phyloP scores from a whole-genome alignment of 2,797 vertebrate genomes.

The Microctenopoma lineatum region DNA sequence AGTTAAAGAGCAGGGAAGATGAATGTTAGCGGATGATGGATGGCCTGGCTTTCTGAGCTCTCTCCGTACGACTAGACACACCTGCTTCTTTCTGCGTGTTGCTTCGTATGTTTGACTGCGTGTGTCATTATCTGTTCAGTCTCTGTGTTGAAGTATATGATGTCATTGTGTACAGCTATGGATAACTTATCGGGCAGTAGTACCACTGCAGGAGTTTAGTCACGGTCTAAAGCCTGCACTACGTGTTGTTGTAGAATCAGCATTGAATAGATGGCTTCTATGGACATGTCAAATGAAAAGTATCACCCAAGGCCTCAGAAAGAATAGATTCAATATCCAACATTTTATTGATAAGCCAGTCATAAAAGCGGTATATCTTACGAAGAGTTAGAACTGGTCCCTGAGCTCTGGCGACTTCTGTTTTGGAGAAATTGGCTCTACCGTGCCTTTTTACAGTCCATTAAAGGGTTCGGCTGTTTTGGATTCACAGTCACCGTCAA shows the following conservation, averaged over 20 bases:
- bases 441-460: constrained; percentile 23
- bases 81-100: constrained; percentile 31
- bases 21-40: constrained; percentile 48
- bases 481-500: constrained; percentile 16
- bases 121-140: background rate
- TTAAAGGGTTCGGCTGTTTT: constrained; percentile 24
- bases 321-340: background rate
- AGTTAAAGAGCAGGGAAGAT: constrained; percentile 43
- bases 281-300: background rate
- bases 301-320: background rate
- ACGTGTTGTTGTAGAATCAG: too few species aligned
- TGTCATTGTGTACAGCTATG: too few species aligned
- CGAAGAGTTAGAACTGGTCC: constrained; percentile 5
- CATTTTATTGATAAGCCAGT: background rate
- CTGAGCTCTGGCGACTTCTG: constrained; percentile 10
- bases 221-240: too few species aligned
- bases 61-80: constrained; percentile 46
- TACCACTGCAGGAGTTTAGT: too few species aligned
- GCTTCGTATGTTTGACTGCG: background rate
- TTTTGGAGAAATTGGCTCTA: constrained; percentile 26
- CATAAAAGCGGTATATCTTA: background rate
- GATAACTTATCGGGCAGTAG: too few species aligned
- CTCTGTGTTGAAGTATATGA: too few species aligned
- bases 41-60: constrained; percentile 31
- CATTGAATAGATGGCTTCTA: background rate